Evolutionary conservation across 2,888 invertebrate genomes (phyloP).

Genomic region (Limnephilus marmoratus): DNA sequence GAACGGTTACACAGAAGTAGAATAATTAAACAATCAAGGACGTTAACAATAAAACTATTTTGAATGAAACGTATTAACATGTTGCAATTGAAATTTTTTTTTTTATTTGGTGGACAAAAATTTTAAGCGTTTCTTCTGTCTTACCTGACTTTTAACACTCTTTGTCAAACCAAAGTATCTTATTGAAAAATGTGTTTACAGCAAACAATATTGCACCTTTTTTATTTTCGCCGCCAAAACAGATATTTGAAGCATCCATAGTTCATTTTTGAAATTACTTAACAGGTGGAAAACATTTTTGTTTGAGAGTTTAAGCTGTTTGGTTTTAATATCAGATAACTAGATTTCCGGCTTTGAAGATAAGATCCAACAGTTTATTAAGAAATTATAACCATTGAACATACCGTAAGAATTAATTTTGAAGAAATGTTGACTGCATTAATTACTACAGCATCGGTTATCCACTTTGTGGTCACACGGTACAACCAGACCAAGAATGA

Average conservation of each 20-base stretch:
- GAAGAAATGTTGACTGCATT: not conserved
- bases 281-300: too few species aligned
- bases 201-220: not conserved
- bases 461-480: not conserved
- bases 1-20: too few species aligned
- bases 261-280: not conserved
- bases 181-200: too few species aligned
- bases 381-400: too few species aligned
- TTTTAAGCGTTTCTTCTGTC: too few species aligned
- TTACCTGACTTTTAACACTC: not conserved
- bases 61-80: not conserved
- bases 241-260: not conserved
- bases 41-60: too few species aligned
- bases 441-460: not conserved
- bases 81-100: not conserved
- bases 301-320: not conserved
- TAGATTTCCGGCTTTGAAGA: not conserved
- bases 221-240: not conserved
- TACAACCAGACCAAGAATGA: constrained; percentile 28
- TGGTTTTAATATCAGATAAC: not conserved
- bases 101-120: too few species aligned
- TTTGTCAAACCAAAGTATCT: not conserved
- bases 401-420: not conserved
- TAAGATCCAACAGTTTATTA: too few species aligned
- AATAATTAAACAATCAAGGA: not conserved